phyloP scores from a whole-genome alignment of 2,888 invertebrate species.

The Parnassius orleans region DNA sequence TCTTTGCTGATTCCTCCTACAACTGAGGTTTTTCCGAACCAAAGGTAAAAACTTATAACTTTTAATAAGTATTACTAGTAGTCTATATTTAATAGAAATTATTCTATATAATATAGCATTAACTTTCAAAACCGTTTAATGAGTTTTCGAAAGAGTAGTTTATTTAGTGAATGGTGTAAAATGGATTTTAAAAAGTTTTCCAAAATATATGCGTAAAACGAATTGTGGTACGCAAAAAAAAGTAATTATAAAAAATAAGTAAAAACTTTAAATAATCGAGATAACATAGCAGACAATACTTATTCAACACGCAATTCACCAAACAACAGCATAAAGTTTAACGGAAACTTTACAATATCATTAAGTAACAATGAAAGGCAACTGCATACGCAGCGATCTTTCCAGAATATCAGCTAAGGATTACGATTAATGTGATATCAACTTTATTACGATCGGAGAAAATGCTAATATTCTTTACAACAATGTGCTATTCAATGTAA shows the following conservation, averaged over 20 bases:
- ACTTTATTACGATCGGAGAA: conserved; percentile 12
- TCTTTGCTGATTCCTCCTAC: too few species aligned
- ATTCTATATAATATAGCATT: too few species aligned
- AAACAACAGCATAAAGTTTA: conserved; percentile 39
- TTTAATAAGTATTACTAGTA: too few species aligned
- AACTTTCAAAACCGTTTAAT: too few species aligned
- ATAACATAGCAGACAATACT: not conserved
- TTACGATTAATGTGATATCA: conserved; percentile 6
- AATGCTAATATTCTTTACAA: conserved; percentile 38
- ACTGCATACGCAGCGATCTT: conserved; percentile 40
- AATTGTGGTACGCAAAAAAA: not conserved
- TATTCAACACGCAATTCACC: conserved; percentile 38
- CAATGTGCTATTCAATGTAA: conserved; percentile 44
- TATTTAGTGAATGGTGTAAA: too few species aligned
- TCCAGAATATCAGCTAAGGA: conserved; percentile 28
- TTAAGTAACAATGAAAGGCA: conserved; percentile 38
- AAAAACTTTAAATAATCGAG: not conserved
- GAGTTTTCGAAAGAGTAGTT: too few species aligned
- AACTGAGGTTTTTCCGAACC: too few species aligned
- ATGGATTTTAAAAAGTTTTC: too few species aligned
- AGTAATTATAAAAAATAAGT: not conserved
- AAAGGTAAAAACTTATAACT: too few species aligned
- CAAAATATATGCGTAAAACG: too few species aligned
- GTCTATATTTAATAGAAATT: too few species aligned
- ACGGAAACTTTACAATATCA: conserved; percentile 28